Base-by-base conservation (phyloP, 2,113 vertebrate genomes). In the Chionis minor region DNA sequence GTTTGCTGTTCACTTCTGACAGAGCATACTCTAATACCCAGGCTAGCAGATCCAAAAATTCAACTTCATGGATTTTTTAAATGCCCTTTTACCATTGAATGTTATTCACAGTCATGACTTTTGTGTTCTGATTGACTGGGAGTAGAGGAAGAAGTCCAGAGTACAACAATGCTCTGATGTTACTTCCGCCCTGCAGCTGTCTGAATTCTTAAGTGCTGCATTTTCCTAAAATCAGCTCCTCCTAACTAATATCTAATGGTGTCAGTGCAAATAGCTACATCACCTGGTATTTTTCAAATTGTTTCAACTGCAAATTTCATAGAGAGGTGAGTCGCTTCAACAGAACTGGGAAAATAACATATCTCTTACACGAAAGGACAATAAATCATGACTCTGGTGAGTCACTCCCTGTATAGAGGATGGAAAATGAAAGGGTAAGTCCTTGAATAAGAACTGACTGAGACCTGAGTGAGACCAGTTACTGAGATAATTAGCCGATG, bases 371-470 rank as follows among this genome's bases (percentile, higher is more conserved):
- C 8, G 24, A 90, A 90, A 91, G 61, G 59, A 70, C 78, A 96
- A 61, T 95, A 96, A 81, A 96, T 94, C 87, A 81, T 91, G n/a
- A 90, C 67, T 90, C 74, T 77, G 38, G 40, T 94, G 93, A 96
- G n/a, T 96, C 95, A 92, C 15, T 86, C 58, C 17, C 63, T 79
- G 70, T 65, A 65, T 49, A 93, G 94, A 86, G 82, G 61, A 86
- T 38, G 58, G 92, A 91, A 97, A 61, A 96, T 90, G 96, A 93
- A 97, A 96, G 96, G 96, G 94, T 91, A 95, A 88, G 74, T 69
- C 80, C 62, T 96, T 94, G 77, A 96, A 96, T 95, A 97, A 97
- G 94, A 96, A 95, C 95, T 92, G 77, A 96, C 88, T 95, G 95
- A 94, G 88, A 87, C 96, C 95, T 92, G 83, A 96, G 89, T 94